Conservation (phyloP, 1,140 invertebrate genomes). For the Lutraria rhynchaena region DNA sequence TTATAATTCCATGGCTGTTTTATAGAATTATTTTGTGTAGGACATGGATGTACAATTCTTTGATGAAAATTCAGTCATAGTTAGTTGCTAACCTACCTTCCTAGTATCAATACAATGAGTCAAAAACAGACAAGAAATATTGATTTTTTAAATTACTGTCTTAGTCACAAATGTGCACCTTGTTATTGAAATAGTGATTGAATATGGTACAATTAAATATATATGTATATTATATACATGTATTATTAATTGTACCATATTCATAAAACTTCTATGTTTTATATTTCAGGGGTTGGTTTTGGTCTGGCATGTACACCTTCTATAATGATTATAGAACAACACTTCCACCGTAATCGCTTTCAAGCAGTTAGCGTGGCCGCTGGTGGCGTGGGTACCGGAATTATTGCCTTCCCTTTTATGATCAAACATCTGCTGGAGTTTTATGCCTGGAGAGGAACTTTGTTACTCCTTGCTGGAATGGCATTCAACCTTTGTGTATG, state of each 20-base stretch:
- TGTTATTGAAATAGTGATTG: too few species aligned
- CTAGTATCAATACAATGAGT: too few species aligned
- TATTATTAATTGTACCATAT: background rate
- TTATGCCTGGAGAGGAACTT: conserved; percentile 92
- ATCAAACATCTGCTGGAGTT: conserved; percentile 73
- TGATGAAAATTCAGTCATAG: too few species aligned
- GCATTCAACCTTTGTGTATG: conserved; percentile 94
- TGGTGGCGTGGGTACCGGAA: conserved; percentile 76
- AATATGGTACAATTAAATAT: background rate
- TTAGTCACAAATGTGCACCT: too few species aligned
- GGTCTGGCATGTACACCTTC: conserved; percentile 78
- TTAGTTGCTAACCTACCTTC: too few species aligned
- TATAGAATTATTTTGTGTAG: too few species aligned
- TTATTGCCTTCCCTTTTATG: conserved; percentile 76
- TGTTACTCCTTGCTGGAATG: conserved; percentile 91
- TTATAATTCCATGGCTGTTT: too few species aligned
- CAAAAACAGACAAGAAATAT: too few species aligned
- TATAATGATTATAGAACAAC: conserved; percentile 77
- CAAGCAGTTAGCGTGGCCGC: conserved; percentile 74
- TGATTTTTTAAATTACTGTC: too few species aligned
- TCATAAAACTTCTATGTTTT: conserved; percentile 21
- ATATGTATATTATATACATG: background rate
- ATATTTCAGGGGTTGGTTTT: conserved; percentile 76
- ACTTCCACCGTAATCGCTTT: conserved; percentile 73
- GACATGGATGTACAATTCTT: too few species aligned